Conservation (phyloP, 2,113 vertebrate genomes). For the Sinosuthora webbiana region DNA sequence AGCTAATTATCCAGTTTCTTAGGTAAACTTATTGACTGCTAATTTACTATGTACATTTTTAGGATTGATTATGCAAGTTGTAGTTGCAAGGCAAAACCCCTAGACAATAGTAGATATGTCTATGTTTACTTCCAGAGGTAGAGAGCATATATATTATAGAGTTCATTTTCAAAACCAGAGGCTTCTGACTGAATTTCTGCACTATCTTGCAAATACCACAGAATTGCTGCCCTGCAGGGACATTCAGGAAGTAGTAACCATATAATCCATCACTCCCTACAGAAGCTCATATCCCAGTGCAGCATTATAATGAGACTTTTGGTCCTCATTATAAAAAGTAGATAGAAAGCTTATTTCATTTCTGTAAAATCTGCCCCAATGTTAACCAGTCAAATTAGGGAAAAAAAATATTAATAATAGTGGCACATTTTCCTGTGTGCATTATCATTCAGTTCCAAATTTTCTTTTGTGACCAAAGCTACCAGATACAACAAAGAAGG, state of each 20-base stretch:
- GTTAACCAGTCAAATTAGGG: neutral
- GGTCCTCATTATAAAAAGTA: neutral
- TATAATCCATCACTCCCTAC: conserved; percentile 1
- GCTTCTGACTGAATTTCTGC: neutral
- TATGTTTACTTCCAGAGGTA: neutral
- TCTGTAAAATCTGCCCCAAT: neutral
- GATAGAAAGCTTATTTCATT: neutral
- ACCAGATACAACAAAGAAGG: neutral
- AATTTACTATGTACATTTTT: neutral
- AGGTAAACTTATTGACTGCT: neutral
- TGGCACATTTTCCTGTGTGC: neutral
- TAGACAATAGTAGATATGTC: neutral
- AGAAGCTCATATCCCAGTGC: neutral
- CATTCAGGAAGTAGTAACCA: neutral
- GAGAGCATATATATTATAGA: neutral
- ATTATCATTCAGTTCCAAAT: neutral
- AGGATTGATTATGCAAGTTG: neutral
- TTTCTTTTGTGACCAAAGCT: neutral
- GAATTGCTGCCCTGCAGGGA: conserved; percentile 5
- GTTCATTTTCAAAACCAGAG: conserved; percentile 31
- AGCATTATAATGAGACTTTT: neutral
- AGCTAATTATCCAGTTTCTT: conserved; percentile 25
- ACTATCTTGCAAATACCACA: conserved; percentile 5
- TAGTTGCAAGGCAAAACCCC: neutral
- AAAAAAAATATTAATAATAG: neutral